These are phyloP conservation scores for Bombus vancouverensis DNA, from an alignment of 1,140 invertebrate species.

Conservation along the genomic window DNA sequence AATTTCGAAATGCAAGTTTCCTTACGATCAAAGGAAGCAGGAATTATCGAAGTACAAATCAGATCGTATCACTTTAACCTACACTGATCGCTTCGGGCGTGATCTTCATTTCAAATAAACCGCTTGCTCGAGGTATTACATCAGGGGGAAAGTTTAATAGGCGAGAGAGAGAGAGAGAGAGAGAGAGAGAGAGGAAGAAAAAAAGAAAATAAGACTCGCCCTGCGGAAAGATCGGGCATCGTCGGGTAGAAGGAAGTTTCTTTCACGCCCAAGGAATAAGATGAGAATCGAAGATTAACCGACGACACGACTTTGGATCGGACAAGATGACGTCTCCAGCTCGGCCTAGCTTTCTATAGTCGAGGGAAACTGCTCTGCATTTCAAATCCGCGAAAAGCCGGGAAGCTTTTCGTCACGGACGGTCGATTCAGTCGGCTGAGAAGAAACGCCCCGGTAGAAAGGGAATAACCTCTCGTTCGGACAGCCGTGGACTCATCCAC, in stretches of 20 bases:
- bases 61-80: background rate
- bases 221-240: conserved; percentile 14
- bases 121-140: conserved; percentile 1
- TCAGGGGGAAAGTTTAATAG: conserved; percentile 29
- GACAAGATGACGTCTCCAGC: conserved; percentile 63
- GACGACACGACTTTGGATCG: conserved; percentile 63
- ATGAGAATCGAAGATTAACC: conserved; percentile 62
- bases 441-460: conserved; percentile 28
- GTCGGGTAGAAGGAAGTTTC: conserved; percentile 29
- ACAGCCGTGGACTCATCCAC: background rate
- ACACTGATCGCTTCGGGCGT: no score
- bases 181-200: background rate
- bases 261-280: conserved; percentile 41
- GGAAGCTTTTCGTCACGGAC: conserved; percentile 64
- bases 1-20: background rate
- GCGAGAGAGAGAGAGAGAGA: background rate
- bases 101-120: conserved; percentile 11
- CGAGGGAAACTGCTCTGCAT: conserved; percentile 63
- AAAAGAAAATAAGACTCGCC: conserved; percentile 18
- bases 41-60: background rate
- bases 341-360: conserved; percentile 57
- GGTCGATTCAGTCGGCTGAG: conserved; percentile 55
- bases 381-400: conserved; percentile 66
- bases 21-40: background rate
- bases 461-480: conserved; percentile 2